Percentiles rank a stretch among this genome's conserved stretches.
phyloP scores from a whole-genome alignment of 1,140 invertebrate genomes.

The Listronotus oregonensis region DNA sequence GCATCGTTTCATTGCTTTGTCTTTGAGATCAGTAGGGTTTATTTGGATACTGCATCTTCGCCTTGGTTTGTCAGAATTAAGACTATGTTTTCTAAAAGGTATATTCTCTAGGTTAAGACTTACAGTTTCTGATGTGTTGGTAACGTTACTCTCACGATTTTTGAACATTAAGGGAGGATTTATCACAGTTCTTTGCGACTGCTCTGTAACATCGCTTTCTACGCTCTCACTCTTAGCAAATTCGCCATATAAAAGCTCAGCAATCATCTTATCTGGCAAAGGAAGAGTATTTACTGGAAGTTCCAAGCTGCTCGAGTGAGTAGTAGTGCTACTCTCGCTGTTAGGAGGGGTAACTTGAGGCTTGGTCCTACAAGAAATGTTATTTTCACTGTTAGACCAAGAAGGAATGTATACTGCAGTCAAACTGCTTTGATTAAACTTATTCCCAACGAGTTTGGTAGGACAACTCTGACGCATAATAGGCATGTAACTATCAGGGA shows the following conservation, averaged over 20 bases:
- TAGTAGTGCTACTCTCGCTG: constrained; percentile 41
- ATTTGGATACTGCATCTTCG: constrained; percentile 51
- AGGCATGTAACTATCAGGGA: constrained; percentile 43
- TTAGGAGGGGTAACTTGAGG: constrained; percentile 21
- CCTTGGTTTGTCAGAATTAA: constrained; percentile 51
- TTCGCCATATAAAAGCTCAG: constrained; percentile 57
- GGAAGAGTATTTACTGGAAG: constrained; percentile 57
- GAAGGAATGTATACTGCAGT: constrained; percentile 62
- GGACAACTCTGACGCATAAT: constrained; percentile 56
- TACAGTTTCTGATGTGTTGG: constrained; percentile 35
- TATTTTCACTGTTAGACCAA: constrained; percentile 57
- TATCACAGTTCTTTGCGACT: constrained; percentile 52
- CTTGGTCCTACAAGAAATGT: constrained; percentile 42
- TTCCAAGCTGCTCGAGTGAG: constrained; percentile 62
- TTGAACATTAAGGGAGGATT: constrained; percentile 63
- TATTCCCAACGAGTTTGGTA: constrained; percentile 62
- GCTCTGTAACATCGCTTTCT: constrained; percentile 48
- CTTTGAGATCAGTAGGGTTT: constrained; percentile 38
- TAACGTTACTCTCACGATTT: constrained; percentile 28
- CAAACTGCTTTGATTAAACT: constrained; percentile 60
- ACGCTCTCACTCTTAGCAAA: constrained; percentile 45
- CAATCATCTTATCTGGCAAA: constrained; percentile 58
- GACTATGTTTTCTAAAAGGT: constrained; percentile 50
- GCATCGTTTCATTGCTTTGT: constrained; percentile 53
- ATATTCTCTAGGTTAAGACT: constrained; percentile 44